These are phyloP conservation scores for Malurus alboscapulatus DNA, from an alignment of 2,113 vertebrate genomes.

Conservation along the genomic window DNA sequence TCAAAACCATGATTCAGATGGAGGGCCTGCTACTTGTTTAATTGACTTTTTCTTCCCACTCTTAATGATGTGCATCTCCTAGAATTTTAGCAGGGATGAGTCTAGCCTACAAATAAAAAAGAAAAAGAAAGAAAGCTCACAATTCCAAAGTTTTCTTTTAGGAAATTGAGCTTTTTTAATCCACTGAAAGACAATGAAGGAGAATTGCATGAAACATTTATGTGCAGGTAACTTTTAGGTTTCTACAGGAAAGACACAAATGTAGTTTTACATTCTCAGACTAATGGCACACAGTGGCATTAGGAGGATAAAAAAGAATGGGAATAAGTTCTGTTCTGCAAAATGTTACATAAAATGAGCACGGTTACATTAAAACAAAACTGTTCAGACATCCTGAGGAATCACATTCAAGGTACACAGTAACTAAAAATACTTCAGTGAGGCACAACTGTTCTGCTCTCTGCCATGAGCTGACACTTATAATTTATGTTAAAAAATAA, in stretches of 20 bases:
- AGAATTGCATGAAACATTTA: not conserved
- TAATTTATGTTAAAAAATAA: not conserved
- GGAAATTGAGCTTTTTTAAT: not conserved
- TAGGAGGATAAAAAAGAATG: not conserved
- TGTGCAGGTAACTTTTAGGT: not conserved
- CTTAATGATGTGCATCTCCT: not conserved
- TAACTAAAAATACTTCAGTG: not conserved
- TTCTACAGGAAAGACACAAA: not conserved
- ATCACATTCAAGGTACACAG: not conserved
- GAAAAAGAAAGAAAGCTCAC: not conserved
- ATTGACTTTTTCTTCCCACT: not conserved
- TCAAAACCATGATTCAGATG: not conserved
- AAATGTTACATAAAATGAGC: not conserved
- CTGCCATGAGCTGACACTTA: not conserved
- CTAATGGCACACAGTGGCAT: not conserved
- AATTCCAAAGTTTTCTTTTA: not conserved
- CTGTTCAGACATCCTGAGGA: not conserved
- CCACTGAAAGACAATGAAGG: not conserved
- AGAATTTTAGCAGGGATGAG: not conserved
- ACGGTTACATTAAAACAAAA: not conserved
- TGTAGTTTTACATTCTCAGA: not conserved
- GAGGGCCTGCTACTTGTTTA: not conserved
- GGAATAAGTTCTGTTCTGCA: not conserved
- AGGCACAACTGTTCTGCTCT: not conserved
- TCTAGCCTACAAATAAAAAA: not conserved